phyloP scores from a whole-genome alignment of 1,140 invertebrate species.

The Drosophila orena region DNA sequence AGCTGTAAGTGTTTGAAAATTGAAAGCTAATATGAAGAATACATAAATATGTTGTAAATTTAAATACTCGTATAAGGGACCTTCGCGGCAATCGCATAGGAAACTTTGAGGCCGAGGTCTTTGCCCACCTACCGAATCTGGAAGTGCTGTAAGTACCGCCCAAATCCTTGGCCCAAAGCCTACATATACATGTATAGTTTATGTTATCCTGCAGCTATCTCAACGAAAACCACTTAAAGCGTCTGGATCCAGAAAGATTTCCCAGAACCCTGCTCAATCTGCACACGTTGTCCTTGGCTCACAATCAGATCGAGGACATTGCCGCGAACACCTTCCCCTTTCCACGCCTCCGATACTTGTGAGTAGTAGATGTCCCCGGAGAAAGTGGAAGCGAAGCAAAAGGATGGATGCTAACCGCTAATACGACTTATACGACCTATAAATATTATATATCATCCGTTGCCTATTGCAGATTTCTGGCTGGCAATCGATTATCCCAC shows the following conservation, averaged over 20 bases:
- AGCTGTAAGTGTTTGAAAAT: slow-evolving; percentile 77
- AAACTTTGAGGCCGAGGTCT: slow-evolving; percentile 67
- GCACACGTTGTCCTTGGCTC: slow-evolving; percentile 81
- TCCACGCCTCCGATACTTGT: slow-evolving; percentile 71
- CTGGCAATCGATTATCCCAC: slow-evolving; percentile 77
- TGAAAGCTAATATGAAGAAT: neutral
- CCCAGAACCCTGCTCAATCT: slow-evolving; percentile 62
- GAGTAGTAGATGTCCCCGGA: slow-evolving; percentile 66
- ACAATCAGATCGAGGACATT: slow-evolving; percentile 79
- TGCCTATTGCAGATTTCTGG: slow-evolving; percentile 77
- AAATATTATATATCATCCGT: slow-evolving; percentile 18
- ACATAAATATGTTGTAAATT: neutral
- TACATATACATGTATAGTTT: neutral
- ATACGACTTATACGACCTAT: no score
- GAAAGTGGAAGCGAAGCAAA: no score
- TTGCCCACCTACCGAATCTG: slow-evolving; percentile 69
- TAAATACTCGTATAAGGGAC: slow-evolving; percentile 65
- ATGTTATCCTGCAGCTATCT: slow-evolving; percentile 51
- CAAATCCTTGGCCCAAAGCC: no score
- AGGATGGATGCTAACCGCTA: neutral
- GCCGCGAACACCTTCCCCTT: slow-evolving; percentile 70
- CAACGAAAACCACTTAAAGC: slow-evolving; percentile 69
- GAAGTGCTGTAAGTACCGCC: slow-evolving; percentile 84
- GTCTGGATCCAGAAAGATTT: slow-evolving; percentile 62
- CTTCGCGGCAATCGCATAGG: slow-evolving; percentile 83